phyloP scores from a whole-genome alignment of 2,113 vertebrate genomes.

The Tychaedon coryphoeus region DNA sequence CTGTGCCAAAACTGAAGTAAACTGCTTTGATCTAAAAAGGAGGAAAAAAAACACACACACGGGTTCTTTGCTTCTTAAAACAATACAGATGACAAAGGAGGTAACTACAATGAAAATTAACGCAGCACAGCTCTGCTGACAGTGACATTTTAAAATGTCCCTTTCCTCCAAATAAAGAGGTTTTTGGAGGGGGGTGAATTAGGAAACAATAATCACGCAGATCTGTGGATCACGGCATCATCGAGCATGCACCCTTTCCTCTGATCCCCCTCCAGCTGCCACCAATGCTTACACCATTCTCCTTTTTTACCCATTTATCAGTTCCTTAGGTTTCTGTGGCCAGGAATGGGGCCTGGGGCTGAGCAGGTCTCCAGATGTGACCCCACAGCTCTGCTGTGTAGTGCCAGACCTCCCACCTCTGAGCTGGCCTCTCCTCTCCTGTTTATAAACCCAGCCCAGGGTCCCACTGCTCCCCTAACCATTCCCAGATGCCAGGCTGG shows the following conservation, averaged over 20 bases:
- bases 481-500: slow-evolving; percentile 18
- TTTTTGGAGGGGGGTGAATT: background rate
- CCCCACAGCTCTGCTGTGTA: background rate
- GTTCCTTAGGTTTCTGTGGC: background rate
- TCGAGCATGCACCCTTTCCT: accelerated
- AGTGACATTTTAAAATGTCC: background rate
- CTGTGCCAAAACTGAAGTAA: slow-evolving; percentile 55
- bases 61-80: slow-evolving; percentile 28
- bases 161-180: background rate
- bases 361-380: slow-evolving; percentile 30
- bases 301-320: background rate
- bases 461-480: slow-evolving; percentile 1
- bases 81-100: slow-evolving; percentile 35
- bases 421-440: slow-evolving; percentile 19
- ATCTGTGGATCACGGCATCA: background rate
- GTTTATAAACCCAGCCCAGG: slow-evolving; percentile 6
- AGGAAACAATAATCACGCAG: background rate
- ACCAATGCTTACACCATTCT: background rate
- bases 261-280: background rate
- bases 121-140: background rate
- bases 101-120: background rate
- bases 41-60: background rate
- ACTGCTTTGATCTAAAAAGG: slow-evolving; percentile 55
- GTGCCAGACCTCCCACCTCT: slow-evolving; percentile 46
- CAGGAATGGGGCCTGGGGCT: background rate